A percentile compares a stretch with the other conserved stretches of the same genome.
phyloP scores from a whole-genome alignment of 1,140 invertebrate species.

The Magallana gigas region DNA sequence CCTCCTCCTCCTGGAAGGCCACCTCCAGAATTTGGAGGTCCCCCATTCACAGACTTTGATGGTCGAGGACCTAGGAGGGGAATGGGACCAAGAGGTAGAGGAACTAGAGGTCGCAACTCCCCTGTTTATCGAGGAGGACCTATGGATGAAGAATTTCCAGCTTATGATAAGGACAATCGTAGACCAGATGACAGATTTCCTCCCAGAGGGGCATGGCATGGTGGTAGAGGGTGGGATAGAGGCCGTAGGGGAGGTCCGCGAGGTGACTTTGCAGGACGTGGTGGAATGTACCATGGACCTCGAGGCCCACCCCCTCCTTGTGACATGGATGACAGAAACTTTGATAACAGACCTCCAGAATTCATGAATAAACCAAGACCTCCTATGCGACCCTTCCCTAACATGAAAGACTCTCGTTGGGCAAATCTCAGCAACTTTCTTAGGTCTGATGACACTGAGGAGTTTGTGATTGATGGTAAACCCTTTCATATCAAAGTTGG shows the following conservation, averaged over 20 bases:
- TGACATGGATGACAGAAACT: constrained; percentile 29
- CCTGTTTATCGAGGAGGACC: constrained; percentile 7
- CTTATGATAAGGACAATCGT: constrained; percentile 26
- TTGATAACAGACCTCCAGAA: constrained; percentile 35
- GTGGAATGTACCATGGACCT: constrained; percentile 7
- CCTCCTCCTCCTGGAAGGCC: constrained; percentile 40
- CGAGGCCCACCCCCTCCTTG: neutral
- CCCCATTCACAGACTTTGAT: neutral
- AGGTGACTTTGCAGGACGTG: neutral
- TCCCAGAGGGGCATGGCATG: constrained; percentile 18
- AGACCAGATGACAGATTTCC: constrained; percentile 33
- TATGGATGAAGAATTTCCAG: constrained; percentile 10
- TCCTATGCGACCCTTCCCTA: neutral
- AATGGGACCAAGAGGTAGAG: neutral
- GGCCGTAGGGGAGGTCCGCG: constrained; percentile 8
- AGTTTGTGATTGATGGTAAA: constrained; percentile 75
- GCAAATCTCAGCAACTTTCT: constrained; percentile 51
- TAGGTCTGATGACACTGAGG: constrained; percentile 63
- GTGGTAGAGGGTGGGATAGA: constrained; percentile 23
- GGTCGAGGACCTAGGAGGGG: constrained; percentile 21
- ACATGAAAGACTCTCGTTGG: constrained; percentile 48
- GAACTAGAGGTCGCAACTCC: constrained; percentile 13
- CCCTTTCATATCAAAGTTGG: constrained; percentile 71
- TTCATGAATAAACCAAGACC: constrained; percentile 16
- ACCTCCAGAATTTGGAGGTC: constrained; percentile 51